phyloP scores from a whole-genome alignment of 2,113 vertebrate genomes.

The Phoxinus phoxinus region DNA sequence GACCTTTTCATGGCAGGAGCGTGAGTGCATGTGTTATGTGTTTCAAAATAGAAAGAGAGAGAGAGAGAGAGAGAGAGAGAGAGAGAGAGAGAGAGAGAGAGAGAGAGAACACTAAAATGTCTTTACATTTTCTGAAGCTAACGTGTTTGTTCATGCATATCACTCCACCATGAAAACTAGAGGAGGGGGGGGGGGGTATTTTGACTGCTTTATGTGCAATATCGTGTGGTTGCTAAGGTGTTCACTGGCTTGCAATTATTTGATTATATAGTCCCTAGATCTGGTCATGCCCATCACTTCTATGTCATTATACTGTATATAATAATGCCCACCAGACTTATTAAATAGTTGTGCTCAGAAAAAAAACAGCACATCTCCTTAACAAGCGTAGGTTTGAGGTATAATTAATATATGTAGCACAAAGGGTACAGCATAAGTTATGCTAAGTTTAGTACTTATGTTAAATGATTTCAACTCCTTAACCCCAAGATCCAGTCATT shows the following conservation, averaged over 20 bases:
- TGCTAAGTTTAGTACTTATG: not conserved
- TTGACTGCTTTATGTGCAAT: not conserved
- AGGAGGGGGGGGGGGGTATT: no score
- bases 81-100: not conserved
- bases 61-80: no score
- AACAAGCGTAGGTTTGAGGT: not conserved
- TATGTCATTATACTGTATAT: not conserved
- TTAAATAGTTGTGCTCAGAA: not conserved
- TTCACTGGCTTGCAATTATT: not conserved
- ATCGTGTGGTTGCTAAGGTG: not conserved
- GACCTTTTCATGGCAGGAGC: constrained; percentile 53
- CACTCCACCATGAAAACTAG: not conserved
- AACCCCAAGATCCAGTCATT: not conserved
- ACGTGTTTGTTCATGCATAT: not conserved
- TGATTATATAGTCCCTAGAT: no score
- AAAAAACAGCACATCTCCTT: not conserved
- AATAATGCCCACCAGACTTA: not conserved
- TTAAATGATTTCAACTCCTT: not conserved
- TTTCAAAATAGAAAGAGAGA: not conserved
- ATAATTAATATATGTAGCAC: not conserved
- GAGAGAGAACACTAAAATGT: not conserved
- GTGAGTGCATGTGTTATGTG: not conserved
- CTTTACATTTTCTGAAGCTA: not conserved
- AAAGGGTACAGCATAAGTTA: not conserved
- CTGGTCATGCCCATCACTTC: no score